Evolutionary conservation across 2,888 invertebrate species (phyloP).

Genomic region (Sclerodermus sp.): DNA sequence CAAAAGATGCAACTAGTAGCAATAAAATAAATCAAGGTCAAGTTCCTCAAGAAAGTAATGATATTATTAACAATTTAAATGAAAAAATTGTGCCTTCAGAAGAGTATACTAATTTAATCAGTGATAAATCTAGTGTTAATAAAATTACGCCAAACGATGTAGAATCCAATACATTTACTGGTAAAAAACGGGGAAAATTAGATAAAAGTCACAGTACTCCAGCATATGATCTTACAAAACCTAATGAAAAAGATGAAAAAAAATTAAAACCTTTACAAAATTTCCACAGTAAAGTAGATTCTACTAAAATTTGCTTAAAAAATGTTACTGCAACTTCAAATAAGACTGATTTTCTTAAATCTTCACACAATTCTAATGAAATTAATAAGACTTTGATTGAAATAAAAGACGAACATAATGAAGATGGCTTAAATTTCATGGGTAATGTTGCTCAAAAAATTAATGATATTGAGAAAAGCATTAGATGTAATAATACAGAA

Average conservation of each 20-base stretch:
- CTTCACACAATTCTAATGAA: slow-evolving; percentile 23
- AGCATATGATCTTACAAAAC: slow-evolving; percentile 69
- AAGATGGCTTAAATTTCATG: slow-evolving; percentile 14
- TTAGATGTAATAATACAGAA: slow-evolving; percentile 11
- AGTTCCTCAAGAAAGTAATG: slow-evolving; percentile 15
- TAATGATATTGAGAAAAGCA: slow-evolving; percentile 30
- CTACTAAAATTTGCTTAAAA: slow-evolving; percentile 18
- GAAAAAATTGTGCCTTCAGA: slow-evolving; percentile 35
- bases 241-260: slow-evolving; percentile 25
- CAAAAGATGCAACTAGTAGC: slow-evolving; percentile 10
- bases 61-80: slow-evolving; percentile 28
- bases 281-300: slow-evolving; percentile 14
- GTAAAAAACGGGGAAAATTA: slow-evolving; percentile 62
- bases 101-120: slow-evolving; percentile 31
- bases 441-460: slow-evolving; percentile 36
- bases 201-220: slow-evolving; percentile 85
- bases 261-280: slow-evolving; percentile 20
- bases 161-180: slow-evolving; percentile 14
- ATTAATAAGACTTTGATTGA: slow-evolving; percentile 15
- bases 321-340: slow-evolving; percentile 29
- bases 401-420: slow-evolving; percentile 11
- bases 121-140: slow-evolving; percentile 20
- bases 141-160: slow-evolving; percentile 12
- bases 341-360: slow-evolving; percentile 38
- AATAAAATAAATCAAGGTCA: slow-evolving; percentile 15